phyloP scores from a whole-genome alignment of 2,888 invertebrate genomes.

The Polymixis lichenea region DNA sequence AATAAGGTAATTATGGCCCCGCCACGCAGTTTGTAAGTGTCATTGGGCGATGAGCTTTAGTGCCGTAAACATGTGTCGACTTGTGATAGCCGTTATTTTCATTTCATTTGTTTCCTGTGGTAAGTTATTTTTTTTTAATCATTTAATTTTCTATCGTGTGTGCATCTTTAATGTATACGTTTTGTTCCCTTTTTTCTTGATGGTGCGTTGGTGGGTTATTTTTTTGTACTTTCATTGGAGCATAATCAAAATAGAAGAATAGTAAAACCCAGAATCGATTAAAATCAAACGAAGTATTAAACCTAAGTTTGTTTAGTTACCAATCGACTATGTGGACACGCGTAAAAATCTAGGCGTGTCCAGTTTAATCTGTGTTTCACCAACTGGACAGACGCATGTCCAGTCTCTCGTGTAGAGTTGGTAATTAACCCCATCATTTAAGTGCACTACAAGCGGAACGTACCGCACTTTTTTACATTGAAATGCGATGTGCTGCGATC shows the following conservation, averaged over 20 bases:
- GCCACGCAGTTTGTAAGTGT: background rate
- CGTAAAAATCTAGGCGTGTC: too few species aligned
- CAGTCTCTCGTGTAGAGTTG: too few species aligned
- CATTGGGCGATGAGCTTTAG: conserved; percentile 20
- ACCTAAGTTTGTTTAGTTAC: too few species aligned
- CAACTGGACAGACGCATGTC: too few species aligned
- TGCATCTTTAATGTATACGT: background rate
- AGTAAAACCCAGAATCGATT: background rate
- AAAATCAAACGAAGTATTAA: background rate
- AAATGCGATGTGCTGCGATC: too few species aligned
- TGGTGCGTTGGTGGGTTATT: background rate
- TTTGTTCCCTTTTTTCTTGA: background rate
- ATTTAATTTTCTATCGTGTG: background rate
- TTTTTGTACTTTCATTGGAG: background rate
- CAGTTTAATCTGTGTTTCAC: too few species aligned
- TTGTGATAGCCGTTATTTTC: conserved; percentile 5
- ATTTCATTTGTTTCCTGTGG: conserved; percentile 25
- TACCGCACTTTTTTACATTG: too few species aligned
- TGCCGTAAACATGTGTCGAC: conserved; percentile 46
- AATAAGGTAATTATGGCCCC: background rate
- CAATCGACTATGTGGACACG: too few species aligned
- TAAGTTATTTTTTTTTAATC: conserved; percentile 15
- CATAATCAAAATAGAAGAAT: background rate
- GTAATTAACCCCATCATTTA: too few species aligned
- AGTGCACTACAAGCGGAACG: too few species aligned